Percentiles rank a stretch among this genome's conserved stretches.
These are phyloP conservation scores for Echinops telfairi DNA, from an alignment of 2,113 vertebrate species.

Conservation along the genomic window DNA sequence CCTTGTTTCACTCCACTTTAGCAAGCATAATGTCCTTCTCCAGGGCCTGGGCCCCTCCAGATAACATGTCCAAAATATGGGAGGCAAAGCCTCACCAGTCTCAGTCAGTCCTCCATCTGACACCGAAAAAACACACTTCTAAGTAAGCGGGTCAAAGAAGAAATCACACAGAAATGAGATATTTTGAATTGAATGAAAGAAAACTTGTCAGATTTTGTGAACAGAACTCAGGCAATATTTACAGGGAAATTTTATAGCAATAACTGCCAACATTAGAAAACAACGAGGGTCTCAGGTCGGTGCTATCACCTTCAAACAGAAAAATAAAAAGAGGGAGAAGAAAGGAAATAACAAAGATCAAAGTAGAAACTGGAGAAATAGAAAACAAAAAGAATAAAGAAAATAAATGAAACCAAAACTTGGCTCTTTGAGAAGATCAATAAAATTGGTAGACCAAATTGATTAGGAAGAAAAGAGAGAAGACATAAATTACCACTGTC, in stretches of 20 bases:
- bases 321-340: neutral
- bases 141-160: slow-evolving; percentile 24
- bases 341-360: slow-evolving; percentile 19
- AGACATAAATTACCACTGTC: neutral
- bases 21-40: too few relatives aligned
- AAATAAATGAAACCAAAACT: neutral
- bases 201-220: slow-evolving; percentile 4
- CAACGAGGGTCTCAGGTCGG: neutral
- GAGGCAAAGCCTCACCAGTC: too few relatives aligned
- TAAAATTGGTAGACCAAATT: neutral
- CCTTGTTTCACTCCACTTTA: too few relatives aligned
- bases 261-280: slow-evolving; percentile 4
- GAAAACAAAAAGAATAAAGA: slow-evolving; percentile 4
- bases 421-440: neutral
- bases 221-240: neutral
- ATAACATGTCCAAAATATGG: neutral
- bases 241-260: neutral
- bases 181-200: neutral
- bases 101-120: neutral
- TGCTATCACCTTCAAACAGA: neutral
- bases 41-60: too few relatives aligned
- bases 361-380: neutral
- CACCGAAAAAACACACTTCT: slow-evolving; percentile 31
- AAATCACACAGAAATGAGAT: neutral
- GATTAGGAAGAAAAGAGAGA: neutral